Conservation (phyloP, 1,140 invertebrate species). For the Eupristina koningsbergeri region DNA sequence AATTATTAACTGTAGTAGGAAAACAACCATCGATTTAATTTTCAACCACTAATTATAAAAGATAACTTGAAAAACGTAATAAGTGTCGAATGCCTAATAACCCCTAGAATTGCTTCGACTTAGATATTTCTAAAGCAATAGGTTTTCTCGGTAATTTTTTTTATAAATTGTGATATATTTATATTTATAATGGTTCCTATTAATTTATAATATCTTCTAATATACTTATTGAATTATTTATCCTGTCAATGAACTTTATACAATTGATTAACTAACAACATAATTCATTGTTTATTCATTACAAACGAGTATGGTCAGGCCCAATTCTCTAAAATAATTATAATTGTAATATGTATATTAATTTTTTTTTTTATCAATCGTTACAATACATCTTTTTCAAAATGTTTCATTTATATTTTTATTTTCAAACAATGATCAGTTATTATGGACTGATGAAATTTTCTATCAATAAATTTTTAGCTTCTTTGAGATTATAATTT, state of each 20-base stretch:
- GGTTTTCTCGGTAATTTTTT: slow-evolving; percentile 27
- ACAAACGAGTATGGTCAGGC: slow-evolving; percentile 21
- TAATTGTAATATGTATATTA: not conserved
- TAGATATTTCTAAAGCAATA: slow-evolving; percentile 29
- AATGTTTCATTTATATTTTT: not conserved
- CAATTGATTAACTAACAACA: slow-evolving; percentile 45
- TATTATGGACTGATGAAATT: not conserved
- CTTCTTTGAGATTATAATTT: not conserved
- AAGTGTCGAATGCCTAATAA: slow-evolving; percentile 33
- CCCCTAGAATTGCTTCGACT: slow-evolving; percentile 29
- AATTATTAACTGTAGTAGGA: not conserved
- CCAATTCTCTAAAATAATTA: slow-evolving; percentile 17
- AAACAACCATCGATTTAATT: not conserved
- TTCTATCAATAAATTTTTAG: not conserved
- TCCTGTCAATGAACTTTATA: slow-evolving; percentile 50
- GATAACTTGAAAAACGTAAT: not conserved
- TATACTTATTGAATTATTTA: slow-evolving; percentile 50
- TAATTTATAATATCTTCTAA: slow-evolving; percentile 43
- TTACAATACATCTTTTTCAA: not conserved
- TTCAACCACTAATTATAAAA: not conserved
- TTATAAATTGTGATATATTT: slow-evolving; percentile 34
- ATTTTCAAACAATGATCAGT: not conserved
- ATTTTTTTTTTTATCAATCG: not conserved
- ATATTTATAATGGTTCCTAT: slow-evolving; percentile 27
- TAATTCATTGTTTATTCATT: not conserved